Base-by-base conservation (phyloP, 2,888 invertebrate species). In the Meteorus colon region DNA sequence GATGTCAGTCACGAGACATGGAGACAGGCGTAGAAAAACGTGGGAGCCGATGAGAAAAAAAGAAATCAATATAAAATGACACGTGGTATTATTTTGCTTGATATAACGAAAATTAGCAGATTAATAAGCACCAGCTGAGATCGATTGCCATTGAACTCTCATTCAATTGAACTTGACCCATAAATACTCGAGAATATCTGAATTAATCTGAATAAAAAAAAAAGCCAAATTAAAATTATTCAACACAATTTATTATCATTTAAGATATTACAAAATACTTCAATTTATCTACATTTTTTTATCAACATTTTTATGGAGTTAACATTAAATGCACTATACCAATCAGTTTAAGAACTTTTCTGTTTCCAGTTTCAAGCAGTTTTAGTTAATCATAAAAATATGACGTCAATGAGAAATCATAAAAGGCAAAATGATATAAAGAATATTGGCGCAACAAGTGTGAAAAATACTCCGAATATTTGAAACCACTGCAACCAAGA, bases 141-240 rank as follows among this genome's bases (percentile, higher is more conserved):
- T 29, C 62, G 62, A 62, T 62, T 62, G 31, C 31, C 62, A 62
- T 62, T 62, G 62, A 62, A 62, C 62, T 62, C n/a, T 12, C 14
- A 5, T 62, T 16, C 62, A 62, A 31, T 31, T 62, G 62, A 62
- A 29, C 62, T 62, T 62, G 62, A 62, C 31, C 31, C 29, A 62
- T 62, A 14, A 29, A 29, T 31, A 62, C 29, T 55, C 55, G 2
- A n/a, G 16, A n/a, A 62, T 29, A 62, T 60, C 19, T 27, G 27
- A 62, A 62, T 29, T 31, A 62, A 29, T 14, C 12, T 29, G 62
- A 29, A 14, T 4, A 2, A 55, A 55, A 24, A 55, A 5, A 55
- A 24, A 24, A 24, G 24, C 24, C 8, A 24, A n/a, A 19, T 55
- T 19, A 10, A 55, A n/a, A 55, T 55, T 55, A 55, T 55, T 55